A percentile compares a stretch with the other conserved stretches of the same genome.
These are phyloP conservation scores for Drosophila mercatorum DNA, from an alignment of 2,888 invertebrate genomes.

Conservation along the genomic window DNA sequence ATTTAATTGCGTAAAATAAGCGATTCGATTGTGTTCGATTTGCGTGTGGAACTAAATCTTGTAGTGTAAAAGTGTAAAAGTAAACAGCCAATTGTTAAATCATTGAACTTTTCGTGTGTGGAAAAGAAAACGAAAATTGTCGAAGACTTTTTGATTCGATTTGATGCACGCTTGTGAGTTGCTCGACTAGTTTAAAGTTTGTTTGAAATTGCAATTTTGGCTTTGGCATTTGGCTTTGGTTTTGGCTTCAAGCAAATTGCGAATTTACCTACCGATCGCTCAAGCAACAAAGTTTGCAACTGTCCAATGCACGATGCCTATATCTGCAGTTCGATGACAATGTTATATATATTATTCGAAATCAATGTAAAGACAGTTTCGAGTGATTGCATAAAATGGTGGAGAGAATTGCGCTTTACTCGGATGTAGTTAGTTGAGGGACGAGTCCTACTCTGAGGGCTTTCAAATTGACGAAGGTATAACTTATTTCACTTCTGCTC, in stretches of 20 bases:
- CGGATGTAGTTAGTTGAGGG: no score
- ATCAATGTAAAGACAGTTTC: slow-evolving; percentile 17
- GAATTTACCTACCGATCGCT: slow-evolving; percentile 82
- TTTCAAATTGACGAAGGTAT: no score
- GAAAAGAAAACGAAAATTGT: slow-evolving; percentile 24
- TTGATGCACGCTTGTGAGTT: slow-evolving; percentile 33
- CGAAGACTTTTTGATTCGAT: slow-evolving; percentile 16
- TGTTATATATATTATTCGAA: slow-evolving; percentile 37
- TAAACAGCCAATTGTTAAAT: slow-evolving; percentile 41
- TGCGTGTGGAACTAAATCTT: slow-evolving; percentile 1
- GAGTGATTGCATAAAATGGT: slow-evolving; percentile 28
- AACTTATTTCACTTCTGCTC: no score
- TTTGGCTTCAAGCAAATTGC: slow-evolving; percentile 46
- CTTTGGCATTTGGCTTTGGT: slow-evolving; percentile 34
- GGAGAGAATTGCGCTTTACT: no score
- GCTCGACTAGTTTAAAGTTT: slow-evolving; percentile 24
- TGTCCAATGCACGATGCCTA: slow-evolving; percentile 81
- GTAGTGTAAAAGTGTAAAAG: slow-evolving; percentile 22
- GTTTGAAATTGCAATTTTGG: slow-evolving; percentile 32
- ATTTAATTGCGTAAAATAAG: slow-evolving; percentile 38
- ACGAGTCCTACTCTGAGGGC: no score
- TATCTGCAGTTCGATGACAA: slow-evolving; percentile 73
- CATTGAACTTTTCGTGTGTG: slow-evolving; percentile 5
- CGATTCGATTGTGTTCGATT: slow-evolving; percentile 46
- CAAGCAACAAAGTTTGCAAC: slow-evolving; percentile 70